These are phyloP conservation scores for Cryptus armator DNA, from an alignment of 2,888 invertebrate species.

Conservation along the genomic window DNA sequence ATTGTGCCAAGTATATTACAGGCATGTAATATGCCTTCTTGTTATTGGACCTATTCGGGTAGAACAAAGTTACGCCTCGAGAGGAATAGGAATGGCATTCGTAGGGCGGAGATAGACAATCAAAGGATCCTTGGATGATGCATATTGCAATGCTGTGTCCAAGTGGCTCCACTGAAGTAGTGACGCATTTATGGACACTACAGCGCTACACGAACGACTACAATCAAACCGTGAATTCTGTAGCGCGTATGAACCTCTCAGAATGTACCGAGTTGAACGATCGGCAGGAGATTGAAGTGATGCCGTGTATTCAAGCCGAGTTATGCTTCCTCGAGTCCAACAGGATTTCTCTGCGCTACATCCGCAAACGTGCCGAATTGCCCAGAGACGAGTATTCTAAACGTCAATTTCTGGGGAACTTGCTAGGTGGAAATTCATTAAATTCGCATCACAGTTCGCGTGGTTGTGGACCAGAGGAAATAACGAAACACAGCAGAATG, in stretches of 20 bases:
- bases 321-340: background rate
- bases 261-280: slow-evolving; percentile 1
- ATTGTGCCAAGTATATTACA: background rate
- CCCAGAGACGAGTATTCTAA: slow-evolving; percentile 13
- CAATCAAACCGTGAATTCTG: slow-evolving; percentile 6
- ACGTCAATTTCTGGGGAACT: slow-evolving; percentile 33
- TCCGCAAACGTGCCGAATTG: background rate
- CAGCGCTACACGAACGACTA: background rate
- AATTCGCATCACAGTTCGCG: slow-evolving; percentile 40
- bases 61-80: slow-evolving; percentile 16
- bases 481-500: slow-evolving; percentile 8
- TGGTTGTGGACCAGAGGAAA: background rate
- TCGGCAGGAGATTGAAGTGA: slow-evolving; percentile 28
- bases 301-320: background rate
- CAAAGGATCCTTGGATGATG: background rate
- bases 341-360: background rate
- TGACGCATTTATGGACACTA: background rate
- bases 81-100: background rate
- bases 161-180: background rate
- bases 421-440: slow-evolving; percentile 50
- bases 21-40: background rate
- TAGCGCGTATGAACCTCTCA: background rate
- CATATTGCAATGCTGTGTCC: background rate
- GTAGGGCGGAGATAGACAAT: background rate
- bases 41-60: background rate